Percentiles rank a stretch among this genome's conserved stretches.
Evolutionary conservation across 1,140 invertebrate genomes (phyloP).

Genomic region (Drosophila ohnishii): DNA sequence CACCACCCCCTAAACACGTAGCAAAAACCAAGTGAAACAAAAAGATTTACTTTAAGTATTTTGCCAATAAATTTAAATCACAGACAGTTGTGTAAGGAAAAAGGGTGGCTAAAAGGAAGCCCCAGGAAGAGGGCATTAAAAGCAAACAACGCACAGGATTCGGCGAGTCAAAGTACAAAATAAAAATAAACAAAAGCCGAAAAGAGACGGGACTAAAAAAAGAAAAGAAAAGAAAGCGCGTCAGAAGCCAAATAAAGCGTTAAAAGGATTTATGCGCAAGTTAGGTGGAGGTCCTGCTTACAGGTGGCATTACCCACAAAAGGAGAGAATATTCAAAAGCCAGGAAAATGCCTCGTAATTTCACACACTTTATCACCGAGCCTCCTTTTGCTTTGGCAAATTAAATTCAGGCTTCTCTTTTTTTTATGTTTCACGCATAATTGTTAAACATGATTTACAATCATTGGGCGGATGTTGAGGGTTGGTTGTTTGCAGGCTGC

Average conservation of each 20-base stretch:
- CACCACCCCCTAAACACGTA: constrained; percentile 20
- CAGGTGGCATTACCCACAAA: constrained; percentile 25
- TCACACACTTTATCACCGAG: constrained; percentile 30
- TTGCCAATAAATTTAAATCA: constrained; percentile 82
- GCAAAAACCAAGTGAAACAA: constrained; percentile 26
- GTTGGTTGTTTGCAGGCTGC: neutral
- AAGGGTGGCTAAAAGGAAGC: constrained; percentile 21
- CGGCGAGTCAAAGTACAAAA: constrained; percentile 27
- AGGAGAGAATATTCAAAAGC: constrained; percentile 1
- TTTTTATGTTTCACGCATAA: constrained; percentile 59
- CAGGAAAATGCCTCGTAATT: constrained; percentile 4
- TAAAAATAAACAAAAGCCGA: constrained; percentile 49
- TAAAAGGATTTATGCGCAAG: constrained; percentile 72
- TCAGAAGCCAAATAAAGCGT: constrained; percentile 76
- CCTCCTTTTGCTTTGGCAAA: constrained; percentile 23
- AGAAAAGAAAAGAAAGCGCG: constrained; percentile 16
- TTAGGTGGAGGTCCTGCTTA: constrained; percentile 37
- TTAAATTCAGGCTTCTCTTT: constrained; percentile 57
- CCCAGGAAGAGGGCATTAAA: constrained; percentile 35
- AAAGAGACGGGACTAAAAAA: constrained; percentile 2
- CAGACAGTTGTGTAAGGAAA: constrained; percentile 43
- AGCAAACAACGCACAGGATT: constrained; percentile 43
- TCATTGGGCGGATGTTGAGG: constrained; percentile 19
- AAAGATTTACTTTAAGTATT: constrained; percentile 80
- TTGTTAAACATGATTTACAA: constrained; percentile 74